Conservation (phyloP, 2,888 invertebrate species). For the Dinocampus coccinellae region DNA sequence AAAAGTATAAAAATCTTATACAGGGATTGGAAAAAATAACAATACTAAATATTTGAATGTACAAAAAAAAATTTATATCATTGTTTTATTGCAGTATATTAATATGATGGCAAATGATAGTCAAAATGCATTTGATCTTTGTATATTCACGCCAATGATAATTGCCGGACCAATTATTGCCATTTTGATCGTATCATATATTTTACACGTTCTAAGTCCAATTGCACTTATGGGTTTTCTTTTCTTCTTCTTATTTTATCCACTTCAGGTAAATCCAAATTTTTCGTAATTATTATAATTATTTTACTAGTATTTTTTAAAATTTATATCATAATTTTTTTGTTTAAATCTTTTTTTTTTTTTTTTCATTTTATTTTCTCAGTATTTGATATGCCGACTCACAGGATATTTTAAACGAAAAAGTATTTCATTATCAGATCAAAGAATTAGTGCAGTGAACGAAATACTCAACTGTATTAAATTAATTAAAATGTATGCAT, state of each 20-base stretch:
- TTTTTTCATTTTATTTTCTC: conserved; percentile 69
- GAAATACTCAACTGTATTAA: conserved; percentile 74
- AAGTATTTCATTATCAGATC: conserved; percentile 52
- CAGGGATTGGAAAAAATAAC: neutral
- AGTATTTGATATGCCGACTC: conserved; percentile 69
- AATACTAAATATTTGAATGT: neutral
- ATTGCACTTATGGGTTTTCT: conserved; percentile 71
- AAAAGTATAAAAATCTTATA: conserved; percentile 48
- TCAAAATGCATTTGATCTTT: conserved; percentile 72
- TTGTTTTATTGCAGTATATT: conserved; percentile 68
- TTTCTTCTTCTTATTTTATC: conserved; percentile 71
- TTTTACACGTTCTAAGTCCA: conserved; percentile 71
- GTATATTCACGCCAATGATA: conserved; percentile 71
- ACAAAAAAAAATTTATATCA: neutral
- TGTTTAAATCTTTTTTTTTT: conserved; percentile 68
- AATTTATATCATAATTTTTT: neutral
- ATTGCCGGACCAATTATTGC: conserved; percentile 72
- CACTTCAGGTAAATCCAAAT: conserved; percentile 71
- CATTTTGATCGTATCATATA: conserved; percentile 70
- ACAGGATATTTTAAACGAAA: conserved; percentile 62
- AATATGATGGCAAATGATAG: conserved; percentile 74
- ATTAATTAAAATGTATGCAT: conserved; percentile 76
- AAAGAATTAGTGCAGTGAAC: conserved; percentile 71
- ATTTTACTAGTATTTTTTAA: neutral
- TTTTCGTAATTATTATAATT: neutral